Base-by-base conservation (phyloP, 2,888 invertebrate genomes). In the Hylaea fasciaria region DNA sequence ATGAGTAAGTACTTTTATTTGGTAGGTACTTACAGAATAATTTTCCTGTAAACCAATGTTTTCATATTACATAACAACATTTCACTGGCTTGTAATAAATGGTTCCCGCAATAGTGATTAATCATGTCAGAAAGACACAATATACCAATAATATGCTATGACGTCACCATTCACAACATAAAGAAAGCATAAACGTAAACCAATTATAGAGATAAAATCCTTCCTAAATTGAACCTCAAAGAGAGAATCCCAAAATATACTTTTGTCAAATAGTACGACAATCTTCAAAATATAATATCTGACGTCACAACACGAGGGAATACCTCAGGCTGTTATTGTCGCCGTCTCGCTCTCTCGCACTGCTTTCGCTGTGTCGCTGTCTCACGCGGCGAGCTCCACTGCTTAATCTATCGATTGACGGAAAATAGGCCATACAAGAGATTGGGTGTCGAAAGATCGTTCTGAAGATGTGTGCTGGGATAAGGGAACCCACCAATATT, bases 331-430 rank as follows among this genome's bases (percentile, higher is more conserved):
- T 45, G 62, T 65, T 49, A 39, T 64, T 57, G 22, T 60, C n/a
- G 52, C 59, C 12, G 17, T 77, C 77, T 69, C 71, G 35, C 44
- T 80, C 72, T 49, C 60, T 41, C 77, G 2, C 46, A 53, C 46
- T 52, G 64, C 61, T 43, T 28, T n/a, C 28, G 32, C 62, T 55
- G 66, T 77, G 66, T 64, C 39, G 64, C 67, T 69, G 56, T 74
- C 66, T 76, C 76, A 66, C 37, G 51, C 68, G 68, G 64, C 63
- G 68, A 71, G 72, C 66, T 64, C 68, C 70, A 69, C 44, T 68
- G 66, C 62, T 71, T 74, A 69, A 77, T 70, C 76, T 76, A 83
- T 82, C 78, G 80, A 79, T 81, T 78, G 72, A 72, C 66, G 68
- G 47, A 46, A 41, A 45, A 46, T 46, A 17, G 48, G 43, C 29